Evolutionary conservation across 2,797 vertebrate genomes (phyloP), one percentile per base, ranked within the genome.

Genomic region (Graptemys geographica): DNA sequence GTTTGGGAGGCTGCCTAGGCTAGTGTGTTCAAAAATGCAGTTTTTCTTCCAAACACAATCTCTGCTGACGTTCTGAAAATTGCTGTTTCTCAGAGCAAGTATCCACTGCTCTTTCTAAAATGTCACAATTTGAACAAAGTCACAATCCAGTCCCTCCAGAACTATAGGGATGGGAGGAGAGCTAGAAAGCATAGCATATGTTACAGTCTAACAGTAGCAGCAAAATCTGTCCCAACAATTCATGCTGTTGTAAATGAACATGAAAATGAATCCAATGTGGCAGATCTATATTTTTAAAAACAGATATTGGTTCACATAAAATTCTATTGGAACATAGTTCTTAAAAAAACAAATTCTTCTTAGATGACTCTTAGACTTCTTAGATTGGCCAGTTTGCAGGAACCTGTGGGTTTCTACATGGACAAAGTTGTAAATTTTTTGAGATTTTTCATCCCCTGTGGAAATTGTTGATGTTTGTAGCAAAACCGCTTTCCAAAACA

Each of bases 1-100:
- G 37, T 19, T 72, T 80, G 62, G 69, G 56, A 69, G 90, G 44
- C 47, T 62, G 31, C 59, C 13, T 31, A 62, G 59, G 31, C 59
- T 33, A 62, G 31, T 74, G 81, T 18, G 78, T 69, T 84, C 0
- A 0, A 55, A 82, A 90, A 87, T 19, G 3, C 76, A 94, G 94
- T 90, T 86, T 52, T 86, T 86, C 79, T 96, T 84, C 41, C 85
- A 86, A 90, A 72, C 44, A 95, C 83, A 37, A 80, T 88, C 91
- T 0, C 0, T 47, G 85, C 83, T 33, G 80, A 88, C 87, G 95
- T 94, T 96, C 78, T 88, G 94, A 85, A 96, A 84, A 44, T 49
- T 69, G 83, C 78, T 85, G 62, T 5, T 78, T 95, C 95, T 86
- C 51, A 80, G 47, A 87, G 37, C 59, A 84, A 90, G 72, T 16